phyloP scores from a whole-genome alignment of 2,888 invertebrate species.

The Drosophila niveifrons region DNA sequence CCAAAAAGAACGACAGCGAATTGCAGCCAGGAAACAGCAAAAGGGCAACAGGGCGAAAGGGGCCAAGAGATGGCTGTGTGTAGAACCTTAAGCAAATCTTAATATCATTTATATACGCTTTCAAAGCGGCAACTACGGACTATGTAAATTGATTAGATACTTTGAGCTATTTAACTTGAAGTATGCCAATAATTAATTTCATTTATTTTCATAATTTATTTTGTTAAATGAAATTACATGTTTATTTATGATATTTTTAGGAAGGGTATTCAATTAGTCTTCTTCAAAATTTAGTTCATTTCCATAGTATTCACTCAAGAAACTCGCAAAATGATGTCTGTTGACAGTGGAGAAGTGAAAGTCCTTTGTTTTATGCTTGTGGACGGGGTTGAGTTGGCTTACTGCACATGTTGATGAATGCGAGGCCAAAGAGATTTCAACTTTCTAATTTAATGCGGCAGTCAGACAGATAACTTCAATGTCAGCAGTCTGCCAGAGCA shows the following conservation, averaged over 20 bases:
- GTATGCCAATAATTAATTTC: neutral
- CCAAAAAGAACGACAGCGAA: constrained; percentile 61
- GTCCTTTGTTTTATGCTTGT: constrained; percentile 51
- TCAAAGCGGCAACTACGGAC: neutral
- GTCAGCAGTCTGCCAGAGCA: constrained; percentile 36
- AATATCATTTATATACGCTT: constrained; percentile 64
- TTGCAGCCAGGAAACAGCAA: constrained; percentile 41
- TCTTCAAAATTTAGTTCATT: neutral
- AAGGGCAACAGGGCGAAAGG: constrained; percentile 24
- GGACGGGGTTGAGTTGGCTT: constrained; percentile 14
- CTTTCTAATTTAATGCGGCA: constrained; percentile 78
- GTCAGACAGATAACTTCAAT: constrained; percentile 63
- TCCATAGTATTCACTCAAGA: constrained; percentile 45
- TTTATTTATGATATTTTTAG: neutral
- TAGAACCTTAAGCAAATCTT: constrained; percentile 63
- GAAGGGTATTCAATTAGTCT: constrained; percentile 15
- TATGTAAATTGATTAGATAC: neutral
- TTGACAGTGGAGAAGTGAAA: constrained; percentile 65
- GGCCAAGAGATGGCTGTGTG: constrained; percentile 37
- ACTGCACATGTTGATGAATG: constrained; percentile 76
- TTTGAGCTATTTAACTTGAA: neutral
- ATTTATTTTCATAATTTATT: neutral
- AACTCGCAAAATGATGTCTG: constrained; percentile 69
- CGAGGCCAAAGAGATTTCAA: constrained; percentile 73
- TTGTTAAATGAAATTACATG: no score